Evolutionary conservation across 2,797 vertebrate species (phyloP).

Genomic region (Malacoraja senta): DNA sequence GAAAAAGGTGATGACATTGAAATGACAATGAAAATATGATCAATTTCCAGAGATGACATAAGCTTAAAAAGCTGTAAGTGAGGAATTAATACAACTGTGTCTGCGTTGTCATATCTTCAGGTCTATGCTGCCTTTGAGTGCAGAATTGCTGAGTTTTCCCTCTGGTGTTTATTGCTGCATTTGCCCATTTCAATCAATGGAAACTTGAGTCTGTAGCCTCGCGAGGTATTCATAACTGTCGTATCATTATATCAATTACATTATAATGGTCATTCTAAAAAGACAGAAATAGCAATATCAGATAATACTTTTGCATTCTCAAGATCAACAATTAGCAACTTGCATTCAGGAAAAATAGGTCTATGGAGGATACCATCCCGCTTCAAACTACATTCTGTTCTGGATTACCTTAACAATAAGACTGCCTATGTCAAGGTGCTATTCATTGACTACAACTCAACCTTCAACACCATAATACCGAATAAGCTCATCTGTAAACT

Average conservation of each 20-base stretch:
- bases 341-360: neutral
- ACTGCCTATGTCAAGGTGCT: too few species aligned
- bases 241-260: too few species aligned
- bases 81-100: neutral
- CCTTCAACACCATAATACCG: too few species aligned
- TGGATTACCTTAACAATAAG: too few species aligned
- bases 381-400: too few species aligned
- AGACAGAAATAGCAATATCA: neutral
- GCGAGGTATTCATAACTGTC: neutral
- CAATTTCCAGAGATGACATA: neutral
- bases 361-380: too few species aligned
- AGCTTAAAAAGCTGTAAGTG: neutral
- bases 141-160: neutral
- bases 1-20: neutral
- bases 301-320: neutral
- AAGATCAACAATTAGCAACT: neutral
- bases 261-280: too few species aligned
- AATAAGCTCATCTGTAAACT: too few species aligned
- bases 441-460: too few species aligned
- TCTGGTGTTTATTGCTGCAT: neutral
- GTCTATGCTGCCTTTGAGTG: neutral
- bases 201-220: conserved; percentile 1
- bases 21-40: neutral
- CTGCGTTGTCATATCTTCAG: too few species aligned
- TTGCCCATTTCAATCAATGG: neutral